Evolutionary conservation across 2,888 invertebrate genomes (phyloP), one percentile per base, ranked within the genome.

Genomic region (Sycophila texana): DNA sequence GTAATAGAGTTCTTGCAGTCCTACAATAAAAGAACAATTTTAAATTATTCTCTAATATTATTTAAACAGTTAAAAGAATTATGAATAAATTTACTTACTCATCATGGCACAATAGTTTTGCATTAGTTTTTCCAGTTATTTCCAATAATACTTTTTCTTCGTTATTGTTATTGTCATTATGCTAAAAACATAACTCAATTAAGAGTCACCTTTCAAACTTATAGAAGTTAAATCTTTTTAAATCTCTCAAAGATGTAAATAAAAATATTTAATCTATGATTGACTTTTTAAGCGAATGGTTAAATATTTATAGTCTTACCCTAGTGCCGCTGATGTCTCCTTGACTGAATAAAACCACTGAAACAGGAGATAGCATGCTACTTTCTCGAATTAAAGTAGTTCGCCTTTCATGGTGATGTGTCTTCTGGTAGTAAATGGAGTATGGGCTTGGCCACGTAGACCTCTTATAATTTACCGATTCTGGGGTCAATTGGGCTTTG

Each of bases 391-490:
- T 91, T 0, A 94, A 86, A 0, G 92, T 90, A 0, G 92, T 92
- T 67, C 93, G 88, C 39, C 94, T 88, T 66, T 93, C 92, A 14
- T 90, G 86, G 0, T 93, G 93, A 79, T 93, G 92, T 1, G 92
- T 91, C 20, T 93, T 93, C 22, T 93, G 92, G 68, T 92, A 92
- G 87, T 94, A 93, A 0, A 93, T 89, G 0, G 94, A 83, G 60
- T 92, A 91, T 13, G 91, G 88, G 1, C 91, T 91, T 2, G 89
- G 88, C 83, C 92, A 92, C 0, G 84, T 76, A 26, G 87, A 87
- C 55, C 92, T 88, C 22, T 91, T 92, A 83, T 91, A 91, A 90
- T 95, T 95, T 0, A 95, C 93, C 87, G 94, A 94, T n/a, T 94
- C 94, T 0, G 92, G 89, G 1, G 92, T 91, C 60, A 95, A 91